Conservation (phyloP, 2,113 vertebrate species). For the Hydrochoerus hydrochaeris region DNA sequence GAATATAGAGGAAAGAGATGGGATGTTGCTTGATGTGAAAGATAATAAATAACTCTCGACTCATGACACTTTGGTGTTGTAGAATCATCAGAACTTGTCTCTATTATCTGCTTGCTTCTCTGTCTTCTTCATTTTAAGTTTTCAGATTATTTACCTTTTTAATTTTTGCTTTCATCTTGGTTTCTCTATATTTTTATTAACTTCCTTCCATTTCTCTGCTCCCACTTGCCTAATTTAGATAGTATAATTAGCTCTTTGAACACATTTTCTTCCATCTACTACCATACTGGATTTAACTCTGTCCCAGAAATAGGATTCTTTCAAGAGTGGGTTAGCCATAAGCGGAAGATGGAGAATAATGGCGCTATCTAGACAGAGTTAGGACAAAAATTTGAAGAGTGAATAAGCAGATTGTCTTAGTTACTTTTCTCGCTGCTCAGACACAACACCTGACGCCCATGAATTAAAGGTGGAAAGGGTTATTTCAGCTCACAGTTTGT, state of each 20-base stretch:
- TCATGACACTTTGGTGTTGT: background rate
- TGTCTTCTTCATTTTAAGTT: background rate
- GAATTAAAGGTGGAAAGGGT: background rate
- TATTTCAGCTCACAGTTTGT: background rate
- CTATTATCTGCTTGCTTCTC: background rate
- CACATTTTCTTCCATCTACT: background rate
- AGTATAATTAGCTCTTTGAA: background rate
- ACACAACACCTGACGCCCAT: background rate
- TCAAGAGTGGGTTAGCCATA: background rate
- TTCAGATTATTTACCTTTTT: background rate
- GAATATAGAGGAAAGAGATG: background rate
- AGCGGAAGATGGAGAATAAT: background rate
- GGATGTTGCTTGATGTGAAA: background rate
- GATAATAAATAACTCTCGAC: background rate
- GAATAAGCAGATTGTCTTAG: background rate
- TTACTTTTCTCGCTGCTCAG: background rate
- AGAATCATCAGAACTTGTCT: background rate
- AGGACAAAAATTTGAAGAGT: background rate
- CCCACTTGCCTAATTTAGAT: background rate
- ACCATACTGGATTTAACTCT: background rate
- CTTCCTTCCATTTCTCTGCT: background rate
- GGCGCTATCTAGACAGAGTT: background rate
- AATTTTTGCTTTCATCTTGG: background rate
- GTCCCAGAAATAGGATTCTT: background rate
- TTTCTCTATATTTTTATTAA: background rate